Evolutionary conservation across 2,113 vertebrate genomes (phyloP).

Genomic region (Ramphastos sulfuratus): DNA sequence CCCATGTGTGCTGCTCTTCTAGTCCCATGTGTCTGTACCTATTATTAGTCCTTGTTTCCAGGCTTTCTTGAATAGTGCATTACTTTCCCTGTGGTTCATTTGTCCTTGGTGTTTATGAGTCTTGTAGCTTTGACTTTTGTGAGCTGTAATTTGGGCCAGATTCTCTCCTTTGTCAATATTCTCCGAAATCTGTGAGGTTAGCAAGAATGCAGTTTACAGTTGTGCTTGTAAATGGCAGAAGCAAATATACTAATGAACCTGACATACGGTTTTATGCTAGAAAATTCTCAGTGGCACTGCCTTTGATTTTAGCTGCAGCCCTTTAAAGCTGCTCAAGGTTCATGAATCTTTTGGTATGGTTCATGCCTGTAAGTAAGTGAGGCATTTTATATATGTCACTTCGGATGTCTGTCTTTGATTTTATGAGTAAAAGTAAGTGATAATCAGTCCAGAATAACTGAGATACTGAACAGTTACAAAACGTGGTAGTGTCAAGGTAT

Average conservation of each 20-base stretch:
- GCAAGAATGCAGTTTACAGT: conserved; percentile 15
- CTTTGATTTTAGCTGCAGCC: conserved; percentile 17
- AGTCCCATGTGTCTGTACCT: not conserved
- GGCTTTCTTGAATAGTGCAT: not conserved
- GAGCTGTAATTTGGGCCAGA: conserved; percentile 32
- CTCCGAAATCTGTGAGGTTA: conserved; percentile 38
- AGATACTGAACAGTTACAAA: not conserved
- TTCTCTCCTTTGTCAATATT: conserved; percentile 33
- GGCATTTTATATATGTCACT: not conserved
- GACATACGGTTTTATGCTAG: not conserved
- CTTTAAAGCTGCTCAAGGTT: conserved; percentile 14
- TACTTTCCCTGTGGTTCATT: conserved; percentile 29
- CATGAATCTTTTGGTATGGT: not conserved
- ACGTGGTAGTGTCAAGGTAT: not conserved
- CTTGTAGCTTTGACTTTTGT: conserved; percentile 37
- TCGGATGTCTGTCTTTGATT: not conserved
- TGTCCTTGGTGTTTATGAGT: conserved; percentile 42
- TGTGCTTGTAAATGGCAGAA: conserved; percentile 27
- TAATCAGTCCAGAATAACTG: not conserved
- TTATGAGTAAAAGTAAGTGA: not conserved
- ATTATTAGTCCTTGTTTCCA: conserved; percentile 17
- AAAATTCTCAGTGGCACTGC: conserved; percentile 18
- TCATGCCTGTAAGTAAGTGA: not conserved
- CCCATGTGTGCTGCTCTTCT: not conserved
- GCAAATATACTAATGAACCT: conserved; percentile 54